Conservation (phyloP, 1,140 invertebrate genomes). For the Bombus confusus region DNA sequence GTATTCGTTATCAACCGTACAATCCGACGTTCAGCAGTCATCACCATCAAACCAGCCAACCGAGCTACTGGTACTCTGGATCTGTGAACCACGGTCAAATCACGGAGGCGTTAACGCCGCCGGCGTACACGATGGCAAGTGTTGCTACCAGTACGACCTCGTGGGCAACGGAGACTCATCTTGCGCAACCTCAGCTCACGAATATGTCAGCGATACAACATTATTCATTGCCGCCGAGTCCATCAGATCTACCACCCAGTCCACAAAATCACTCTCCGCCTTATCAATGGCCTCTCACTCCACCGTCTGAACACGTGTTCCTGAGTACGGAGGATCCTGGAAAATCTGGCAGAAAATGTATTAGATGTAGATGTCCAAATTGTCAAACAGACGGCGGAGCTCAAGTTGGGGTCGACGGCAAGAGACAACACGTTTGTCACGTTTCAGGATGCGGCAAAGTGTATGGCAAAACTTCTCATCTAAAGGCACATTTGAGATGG, state of each 20-base stretch:
- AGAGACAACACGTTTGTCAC: constrained; percentile 94
- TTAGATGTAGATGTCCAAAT: constrained; percentile 88
- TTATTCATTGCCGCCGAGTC: constrained; percentile 70
- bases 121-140: constrained; percentile 66
- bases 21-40: constrained; percentile 44
- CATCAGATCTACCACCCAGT: constrained; percentile 58
- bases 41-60: constrained; percentile 50
- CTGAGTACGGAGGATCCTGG: constrained; percentile 21
- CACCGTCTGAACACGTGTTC: constrained; percentile 48
- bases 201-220: constrained; percentile 62
- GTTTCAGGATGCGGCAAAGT: constrained; percentile 95
- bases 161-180: constrained; percentile 63
- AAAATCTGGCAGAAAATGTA: constrained; percentile 76
- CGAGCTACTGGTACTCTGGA: constrained; percentile 69
- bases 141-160: constrained; percentile 50
- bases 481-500: constrained; percentile 94
- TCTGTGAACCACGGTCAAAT: constrained; percentile 62
- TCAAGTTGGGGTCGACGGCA: constrained; percentile 84
- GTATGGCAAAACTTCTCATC: constrained; percentile 95
- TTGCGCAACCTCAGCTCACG: constrained; percentile 53
- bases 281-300: constrained; percentile 71
- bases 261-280: constrained; percentile 57
- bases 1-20: constrained; percentile 69
- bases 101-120: constrained; percentile 61
- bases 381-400: constrained; percentile 86